Base-by-base conservation (phyloP, 2,113 vertebrate genomes). In the Alligator mississippiensis region DNA sequence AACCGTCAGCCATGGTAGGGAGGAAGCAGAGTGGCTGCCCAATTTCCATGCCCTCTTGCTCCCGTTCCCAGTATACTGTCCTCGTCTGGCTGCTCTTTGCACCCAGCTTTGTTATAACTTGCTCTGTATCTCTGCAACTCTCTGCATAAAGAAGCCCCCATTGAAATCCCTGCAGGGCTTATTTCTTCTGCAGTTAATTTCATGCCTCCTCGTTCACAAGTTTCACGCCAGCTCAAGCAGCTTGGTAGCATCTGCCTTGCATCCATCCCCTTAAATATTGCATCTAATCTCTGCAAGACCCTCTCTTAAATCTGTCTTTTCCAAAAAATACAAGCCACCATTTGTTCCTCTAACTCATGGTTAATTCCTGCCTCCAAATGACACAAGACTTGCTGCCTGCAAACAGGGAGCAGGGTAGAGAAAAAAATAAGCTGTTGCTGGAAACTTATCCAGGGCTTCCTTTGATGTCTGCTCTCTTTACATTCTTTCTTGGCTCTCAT, bases 101-200 rank as follows among this genome's bases (percentile, higher is more conserved):
- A 85, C 8, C 30, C 62, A 94, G 88, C 82, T 82, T 58, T 4
- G 5, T n/a, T 55, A 82, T 83, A 90, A 85, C 75, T 90, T 91
- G 72, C 87, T 79, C 92, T 80, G 9, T 1, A 54, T 77, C 88
- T 80, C 91, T 88, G 78, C 4, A 77, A 66, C 72, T 64, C 78
- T 81, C 59, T 57, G 7, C 85, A 47, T 89, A 72, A 91, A 72
- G 87, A 64, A 66, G n/a, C 47, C n/a, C 27, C 63, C 28, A n/a
- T 8, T 28, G 14, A 63, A 79, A 66, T 27, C 87, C 84, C 91
- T 93, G 77, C 82, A 87, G 82, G 90, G 82, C 86, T 85, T 16
- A 5, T 84, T 72, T 80, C 82, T 34, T n/a, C 85, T 83, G 84
- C 84, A 92, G 74, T 76, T 93, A 94, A 80, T 57, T 81, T 87